Percentiles rank a stretch among this genome's conserved stretches.
phyloP scores from a whole-genome alignment of 2,113 vertebrate genomes.

The Scomber colias region DNA sequence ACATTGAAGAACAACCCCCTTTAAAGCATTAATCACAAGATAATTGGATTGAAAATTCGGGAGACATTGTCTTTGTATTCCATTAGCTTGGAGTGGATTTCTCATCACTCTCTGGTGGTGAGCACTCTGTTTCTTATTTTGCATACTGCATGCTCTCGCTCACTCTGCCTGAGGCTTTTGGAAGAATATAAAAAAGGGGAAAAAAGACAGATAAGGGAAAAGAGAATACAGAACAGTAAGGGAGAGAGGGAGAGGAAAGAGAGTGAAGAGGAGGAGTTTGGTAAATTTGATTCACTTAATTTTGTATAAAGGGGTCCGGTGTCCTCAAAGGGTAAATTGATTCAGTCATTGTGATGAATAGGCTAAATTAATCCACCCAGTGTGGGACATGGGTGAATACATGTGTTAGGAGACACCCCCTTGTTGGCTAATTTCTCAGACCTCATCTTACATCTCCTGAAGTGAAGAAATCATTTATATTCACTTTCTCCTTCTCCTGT shows the following conservation, averaged over 20 bases:
- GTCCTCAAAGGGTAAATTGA: conserved; percentile 70
- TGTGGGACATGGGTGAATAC: conserved; percentile 52
- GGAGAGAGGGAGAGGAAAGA: conserved; percentile 1
- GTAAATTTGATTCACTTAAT: conserved; percentile 61
- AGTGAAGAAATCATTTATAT: conserved; percentile 29
- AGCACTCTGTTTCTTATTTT: conserved; percentile 33
- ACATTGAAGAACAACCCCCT: conserved; percentile 29
- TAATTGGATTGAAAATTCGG: conserved; percentile 74
- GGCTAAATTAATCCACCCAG: conserved; percentile 62
- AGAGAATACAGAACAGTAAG: not conserved
- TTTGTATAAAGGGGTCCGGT: conserved; percentile 33
- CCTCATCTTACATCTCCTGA: conserved; percentile 41
- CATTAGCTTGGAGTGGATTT: conserved; percentile 64
- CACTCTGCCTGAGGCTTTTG: conserved; percentile 14
- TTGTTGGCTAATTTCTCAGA: conserved; percentile 53
- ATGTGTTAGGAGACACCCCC: conserved; percentile 49
- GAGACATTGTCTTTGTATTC: conserved; percentile 55
- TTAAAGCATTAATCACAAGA: conserved; percentile 67
- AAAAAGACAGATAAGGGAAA: conserved; percentile 15
- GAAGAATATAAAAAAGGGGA: conserved; percentile 31
- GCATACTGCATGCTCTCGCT: conserved; percentile 10
- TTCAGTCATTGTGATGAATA: conserved; percentile 75
- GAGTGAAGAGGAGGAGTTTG: conserved; percentile 25
- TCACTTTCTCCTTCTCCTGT: not conserved
- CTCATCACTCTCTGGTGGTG: conserved; percentile 47